These are phyloP conservation scores for Pardalotus punctatus DNA, from an alignment of 2,113 vertebrate genomes.

Conservation along the genomic window DNA sequence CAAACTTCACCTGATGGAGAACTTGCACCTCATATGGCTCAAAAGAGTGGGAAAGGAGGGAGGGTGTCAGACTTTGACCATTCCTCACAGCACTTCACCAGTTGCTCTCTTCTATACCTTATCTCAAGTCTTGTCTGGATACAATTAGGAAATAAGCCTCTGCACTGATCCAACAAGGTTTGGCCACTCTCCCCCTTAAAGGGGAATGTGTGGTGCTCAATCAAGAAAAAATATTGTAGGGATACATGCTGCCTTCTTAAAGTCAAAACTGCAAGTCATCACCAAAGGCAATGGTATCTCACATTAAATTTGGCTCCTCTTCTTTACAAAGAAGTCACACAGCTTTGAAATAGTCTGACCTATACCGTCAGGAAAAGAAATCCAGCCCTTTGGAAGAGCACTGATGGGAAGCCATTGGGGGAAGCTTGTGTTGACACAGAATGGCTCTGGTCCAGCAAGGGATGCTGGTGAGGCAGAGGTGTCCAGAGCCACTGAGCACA, in stretches of 20 bases:
- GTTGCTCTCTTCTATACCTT: background rate
- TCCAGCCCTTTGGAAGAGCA: background rate
- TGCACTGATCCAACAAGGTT: background rate
- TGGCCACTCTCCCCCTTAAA: background rate
- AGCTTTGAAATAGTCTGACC: background rate
- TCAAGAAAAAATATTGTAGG: background rate
- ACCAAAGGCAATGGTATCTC: background rate
- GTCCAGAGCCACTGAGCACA: background rate
- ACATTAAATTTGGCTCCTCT: background rate
- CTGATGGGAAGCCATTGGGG: background rate
- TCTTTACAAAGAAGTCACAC: background rate
- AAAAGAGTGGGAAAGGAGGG: background rate
- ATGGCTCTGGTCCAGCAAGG: background rate
- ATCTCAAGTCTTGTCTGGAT: background rate
- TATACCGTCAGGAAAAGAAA: background rate
- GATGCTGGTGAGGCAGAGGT: background rate
- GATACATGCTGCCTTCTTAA: background rate
- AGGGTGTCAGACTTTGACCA: background rate
- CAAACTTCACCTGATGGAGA: background rate
- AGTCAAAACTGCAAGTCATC: background rate
- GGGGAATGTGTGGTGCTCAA: background rate
- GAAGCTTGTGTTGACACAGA: background rate
- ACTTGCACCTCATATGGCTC: background rate
- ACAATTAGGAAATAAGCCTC: background rate
- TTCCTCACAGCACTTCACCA: background rate